Evolutionary conservation across 2,888 invertebrate genomes (phyloP), one percentile per base, ranked within the genome.

Genomic region (Dinocampus coccinellae): DNA sequence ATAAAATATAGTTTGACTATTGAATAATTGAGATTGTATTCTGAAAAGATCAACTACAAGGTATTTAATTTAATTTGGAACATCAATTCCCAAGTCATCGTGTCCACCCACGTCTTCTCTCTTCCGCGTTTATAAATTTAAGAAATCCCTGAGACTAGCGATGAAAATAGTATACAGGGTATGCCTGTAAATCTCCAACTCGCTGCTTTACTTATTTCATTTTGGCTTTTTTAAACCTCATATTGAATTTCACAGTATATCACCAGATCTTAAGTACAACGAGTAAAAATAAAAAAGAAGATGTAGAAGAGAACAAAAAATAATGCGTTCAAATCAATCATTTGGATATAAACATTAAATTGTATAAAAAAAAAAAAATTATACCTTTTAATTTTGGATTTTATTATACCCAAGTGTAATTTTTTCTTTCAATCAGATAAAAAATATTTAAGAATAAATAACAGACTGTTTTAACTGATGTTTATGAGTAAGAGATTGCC

Each of bases 81-180:
- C 79, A 84, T 85, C 83, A 83, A 86, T 85, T 82, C 79, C 77
- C 71, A 77, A 77, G 73, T 77, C 79, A 74, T 78, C 79, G 69
- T 73, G 72, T 77, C 81, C 82, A 79, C 81, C 80, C 79, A 81
- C 81, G 77, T 78, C 74, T 58, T 42, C 39, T 63, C 65, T 60
- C 36, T 42, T 70, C 34, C 39, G 22, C 53, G 82, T 80, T 83
- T 85, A 84, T 85, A 85, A 85, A 85, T 85, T 85, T 82, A 83
- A 79, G 83, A 81, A 85, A 85, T 80, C 81, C 77, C 77, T 36
- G 60, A 39, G 77, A 80, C 77, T 78, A 77, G 80, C 73, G 82
- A 84, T 84, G 77, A 80, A 86, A 86, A 86, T 86, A 86, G 85
- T 84, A 57, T 29, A 76, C 78, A 78, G 76, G 79, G 64, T 36